Percentiles rank a stretch among this genome's conserved stretches.
Evolutionary conservation across 2,113 vertebrate species (phyloP).

Genomic region (Nothocercus julius): DNA sequence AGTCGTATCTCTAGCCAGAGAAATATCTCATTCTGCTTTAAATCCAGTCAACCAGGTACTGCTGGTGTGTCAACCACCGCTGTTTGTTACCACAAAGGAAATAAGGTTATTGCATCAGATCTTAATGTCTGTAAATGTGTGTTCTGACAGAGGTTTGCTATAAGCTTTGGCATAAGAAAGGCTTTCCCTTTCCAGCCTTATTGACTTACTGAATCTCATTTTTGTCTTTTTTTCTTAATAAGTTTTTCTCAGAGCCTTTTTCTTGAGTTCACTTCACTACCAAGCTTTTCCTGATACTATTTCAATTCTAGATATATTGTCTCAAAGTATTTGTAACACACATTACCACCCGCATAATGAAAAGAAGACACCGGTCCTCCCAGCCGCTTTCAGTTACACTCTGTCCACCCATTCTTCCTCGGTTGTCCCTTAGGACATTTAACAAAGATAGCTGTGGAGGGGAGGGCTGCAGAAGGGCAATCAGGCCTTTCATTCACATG

Average conservation of each 20-base stretch:
- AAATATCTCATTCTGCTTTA: not conserved
- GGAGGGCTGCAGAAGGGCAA: not conserved
- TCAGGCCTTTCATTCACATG: not conserved
- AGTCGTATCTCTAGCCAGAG: not conserved
- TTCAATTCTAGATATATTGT: not conserved
- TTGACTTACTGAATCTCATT: not conserved
- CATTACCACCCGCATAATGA: not conserved
- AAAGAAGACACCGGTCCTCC: not conserved
- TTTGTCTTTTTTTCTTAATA: not conserved
- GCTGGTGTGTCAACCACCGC: not conserved
- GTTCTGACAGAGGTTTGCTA: not conserved
- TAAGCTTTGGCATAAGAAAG: not conserved
- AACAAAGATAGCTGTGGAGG: not conserved
- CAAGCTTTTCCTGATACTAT: not conserved
- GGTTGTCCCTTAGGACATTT: not conserved
- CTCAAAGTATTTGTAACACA: not conserved
- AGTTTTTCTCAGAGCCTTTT: not conserved
- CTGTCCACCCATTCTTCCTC: not conserved
- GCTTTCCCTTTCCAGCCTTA: accelerated
- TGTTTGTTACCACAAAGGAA: not conserved
- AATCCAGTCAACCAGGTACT: not conserved
- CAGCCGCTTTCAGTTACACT: not conserved
- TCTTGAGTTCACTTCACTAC: not conserved
- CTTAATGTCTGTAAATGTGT: not conserved
- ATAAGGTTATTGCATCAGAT: not conserved